Base-by-base conservation (phyloP, 2,113 vertebrate genomes). In the Gopherus flavomarginatus region DNA sequence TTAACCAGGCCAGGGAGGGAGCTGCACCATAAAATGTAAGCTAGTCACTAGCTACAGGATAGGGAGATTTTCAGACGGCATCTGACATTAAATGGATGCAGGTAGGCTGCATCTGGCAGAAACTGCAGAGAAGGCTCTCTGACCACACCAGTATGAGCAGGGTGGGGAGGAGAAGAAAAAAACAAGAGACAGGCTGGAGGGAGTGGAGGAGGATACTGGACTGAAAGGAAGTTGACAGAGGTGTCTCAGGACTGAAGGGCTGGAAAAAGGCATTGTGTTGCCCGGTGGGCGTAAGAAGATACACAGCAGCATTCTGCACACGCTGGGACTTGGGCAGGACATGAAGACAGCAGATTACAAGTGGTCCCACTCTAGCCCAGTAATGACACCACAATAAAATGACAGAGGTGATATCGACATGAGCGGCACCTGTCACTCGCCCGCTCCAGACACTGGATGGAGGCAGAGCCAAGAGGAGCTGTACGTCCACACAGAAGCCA, bases 401-500 rank as follows among this genome's bases (percentile, higher is more conserved):
- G 62, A 69, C 62, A 19, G 35, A n/a, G 2, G 14, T 19, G 62
- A 7, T 69, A n/a, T 17, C 17, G 3, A 35, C 31, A 29, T 29
- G 31, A 65, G 59, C 29, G 6, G 29, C 59, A 29, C 29, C 59
- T 4, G 13, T 16, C 31, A 35, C 31, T 65, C 7, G 57, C 57
- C 11, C 27, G 27, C 27, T 26, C 29, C 44, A 29, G 57, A 47
- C 19, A 8, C 5, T 7, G 53, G 22, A 5, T 22, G 35, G n/a
- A 69, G 57, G n/a, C 56, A 16, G 17, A 50, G 57, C 14, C 56
- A 5, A 19, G 44, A 35, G 57, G 27, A 2, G 35, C 26, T 4
- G 0, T 24, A 0, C 2, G 3, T 2, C 79, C 85, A 38, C 5
- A 42, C 85, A 29, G 1, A 50, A 83, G 2, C 27, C 2, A 1